Conservation (phyloP, 1,140 invertebrate species). For the Nomia melanderi region DNA sequence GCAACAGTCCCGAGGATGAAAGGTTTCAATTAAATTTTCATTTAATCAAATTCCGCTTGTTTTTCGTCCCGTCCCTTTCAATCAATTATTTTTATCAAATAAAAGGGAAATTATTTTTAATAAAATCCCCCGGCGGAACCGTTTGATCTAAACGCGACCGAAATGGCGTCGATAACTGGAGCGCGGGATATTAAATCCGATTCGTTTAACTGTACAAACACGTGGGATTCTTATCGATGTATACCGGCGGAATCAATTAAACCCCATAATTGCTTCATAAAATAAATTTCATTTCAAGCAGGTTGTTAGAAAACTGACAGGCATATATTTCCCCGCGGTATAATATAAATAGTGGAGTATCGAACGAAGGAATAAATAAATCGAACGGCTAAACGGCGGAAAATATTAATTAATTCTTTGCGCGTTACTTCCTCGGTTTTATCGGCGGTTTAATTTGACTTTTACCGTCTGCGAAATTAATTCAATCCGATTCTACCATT, state of each 20-base stretch:
- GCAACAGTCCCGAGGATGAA: too few species aligned
- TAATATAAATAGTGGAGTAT: background rate
- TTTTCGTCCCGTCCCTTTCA: too few species aligned
- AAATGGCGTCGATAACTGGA: too few species aligned
- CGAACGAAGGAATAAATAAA: background rate
- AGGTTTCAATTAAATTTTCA: too few species aligned
- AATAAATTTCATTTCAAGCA: background rate
- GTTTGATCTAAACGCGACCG: too few species aligned
- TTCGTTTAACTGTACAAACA: too few species aligned
- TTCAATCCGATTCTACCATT: background rate
- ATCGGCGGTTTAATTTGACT: background rate
- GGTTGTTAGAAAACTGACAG: background rate
- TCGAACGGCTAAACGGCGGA: background rate
- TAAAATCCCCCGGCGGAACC: too few species aligned
- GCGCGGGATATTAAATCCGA: too few species aligned
- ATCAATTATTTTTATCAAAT: too few species aligned
- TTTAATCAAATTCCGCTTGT: too few species aligned
- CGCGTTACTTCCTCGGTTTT: background rate
- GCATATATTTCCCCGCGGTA: background rate
- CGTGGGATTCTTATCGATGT: too few species aligned
- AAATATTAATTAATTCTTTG: background rate
- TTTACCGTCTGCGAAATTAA: background rate
- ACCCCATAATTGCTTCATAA: background rate
- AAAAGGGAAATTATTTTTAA: too few species aligned
- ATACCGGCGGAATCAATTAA: background rate